These are phyloP conservation scores for Ctenicera cuprea DNA, from an alignment of 2,888 invertebrate genomes.

Conservation along the genomic window DNA sequence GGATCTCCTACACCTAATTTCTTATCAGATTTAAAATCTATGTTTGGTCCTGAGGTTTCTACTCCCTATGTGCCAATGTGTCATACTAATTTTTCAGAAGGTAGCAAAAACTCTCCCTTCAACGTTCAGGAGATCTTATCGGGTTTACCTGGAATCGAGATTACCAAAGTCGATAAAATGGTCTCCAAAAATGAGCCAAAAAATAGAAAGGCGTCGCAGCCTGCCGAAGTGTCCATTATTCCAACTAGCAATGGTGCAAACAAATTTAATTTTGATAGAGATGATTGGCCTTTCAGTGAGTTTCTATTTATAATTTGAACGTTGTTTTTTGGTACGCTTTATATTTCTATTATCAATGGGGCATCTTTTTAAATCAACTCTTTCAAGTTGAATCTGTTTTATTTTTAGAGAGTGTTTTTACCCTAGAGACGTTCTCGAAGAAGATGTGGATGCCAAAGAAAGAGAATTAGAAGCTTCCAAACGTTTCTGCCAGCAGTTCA, in stretches of 20 bases:
- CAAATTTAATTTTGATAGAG: constrained; percentile 66
- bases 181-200: constrained; percentile 60
- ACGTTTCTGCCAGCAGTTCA: constrained; percentile 89
- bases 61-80: constrained; percentile 51
- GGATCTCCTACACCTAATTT: constrained; percentile 61
- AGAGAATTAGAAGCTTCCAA: constrained; percentile 91
- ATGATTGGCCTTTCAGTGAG: constrained; percentile 71
- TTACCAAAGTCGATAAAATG: constrained; percentile 70
- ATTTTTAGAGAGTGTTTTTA: constrained; percentile 81
- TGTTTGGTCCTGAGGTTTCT: constrained; percentile 60
- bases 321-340: constrained; percentile 25
- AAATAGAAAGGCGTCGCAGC: constrained; percentile 64
- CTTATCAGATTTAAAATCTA: constrained; percentile 64
- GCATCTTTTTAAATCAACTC: constrained; percentile 24
- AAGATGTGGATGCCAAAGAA: constrained; percentile 87
- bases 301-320: constrained; percentile 21
- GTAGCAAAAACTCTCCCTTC: constrained; percentile 60
- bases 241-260: constrained; percentile 65
- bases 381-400: constrained; percentile 29
- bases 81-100: constrained; percentile 49
- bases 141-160: constrained; percentile 71
- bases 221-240: constrained; percentile 71
- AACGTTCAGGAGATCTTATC: constrained; percentile 70
- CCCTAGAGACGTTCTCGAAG: constrained; percentile 88
- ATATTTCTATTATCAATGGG: constrained; percentile 14